phyloP scores from a whole-genome alignment of 2,888 invertebrate genomes.

The Hypolimnas misippus region DNA sequence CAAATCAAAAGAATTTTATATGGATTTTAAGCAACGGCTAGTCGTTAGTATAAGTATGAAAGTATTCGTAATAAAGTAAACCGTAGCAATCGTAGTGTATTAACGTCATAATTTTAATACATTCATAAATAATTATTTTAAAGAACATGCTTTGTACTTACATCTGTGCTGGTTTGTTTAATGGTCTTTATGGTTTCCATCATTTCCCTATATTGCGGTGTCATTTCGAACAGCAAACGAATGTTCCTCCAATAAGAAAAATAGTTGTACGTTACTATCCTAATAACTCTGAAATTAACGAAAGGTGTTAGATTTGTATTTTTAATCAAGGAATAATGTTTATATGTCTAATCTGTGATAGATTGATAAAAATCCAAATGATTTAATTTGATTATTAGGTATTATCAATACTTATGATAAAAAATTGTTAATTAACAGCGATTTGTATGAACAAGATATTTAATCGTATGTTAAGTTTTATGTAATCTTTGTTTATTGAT shows the following conservation, averaged over 20 bases:
- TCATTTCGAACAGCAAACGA: constrained; percentile 45
- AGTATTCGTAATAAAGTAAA: too few relatives aligned
- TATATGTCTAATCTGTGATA: too few relatives aligned
- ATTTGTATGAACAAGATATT: too few relatives aligned
- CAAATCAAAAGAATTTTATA: too few relatives aligned
- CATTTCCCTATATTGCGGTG: constrained; percentile 50
- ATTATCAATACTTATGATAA: neutral
- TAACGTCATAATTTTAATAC: neutral
- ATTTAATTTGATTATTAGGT: too few relatives aligned
- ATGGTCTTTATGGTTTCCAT: constrained; percentile 47
- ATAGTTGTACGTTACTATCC: constrained; percentile 48
- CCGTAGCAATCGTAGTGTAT: too few relatives aligned
- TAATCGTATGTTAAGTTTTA: neutral
- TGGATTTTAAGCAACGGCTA: too few relatives aligned
- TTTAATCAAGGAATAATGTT: too few relatives aligned
- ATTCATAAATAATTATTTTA: neutral
- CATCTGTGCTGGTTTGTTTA: constrained; percentile 44
- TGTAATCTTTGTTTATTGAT: neutral
- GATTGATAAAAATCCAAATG: too few relatives aligned
- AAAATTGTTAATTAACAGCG: too few relatives aligned
- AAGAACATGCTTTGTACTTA: constrained; percentile 27
- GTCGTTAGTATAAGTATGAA: too few relatives aligned
- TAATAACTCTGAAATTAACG: constrained; percentile 47
- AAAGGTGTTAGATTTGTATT: too few relatives aligned
- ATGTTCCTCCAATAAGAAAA: constrained; percentile 55